Percentiles rank a stretch among this genome's conserved stretches.
These are phyloP conservation scores for Troglohyphantes excavatus DNA, from an alignment of 2,888 invertebrate genomes.

Conservation along the genomic window DNA sequence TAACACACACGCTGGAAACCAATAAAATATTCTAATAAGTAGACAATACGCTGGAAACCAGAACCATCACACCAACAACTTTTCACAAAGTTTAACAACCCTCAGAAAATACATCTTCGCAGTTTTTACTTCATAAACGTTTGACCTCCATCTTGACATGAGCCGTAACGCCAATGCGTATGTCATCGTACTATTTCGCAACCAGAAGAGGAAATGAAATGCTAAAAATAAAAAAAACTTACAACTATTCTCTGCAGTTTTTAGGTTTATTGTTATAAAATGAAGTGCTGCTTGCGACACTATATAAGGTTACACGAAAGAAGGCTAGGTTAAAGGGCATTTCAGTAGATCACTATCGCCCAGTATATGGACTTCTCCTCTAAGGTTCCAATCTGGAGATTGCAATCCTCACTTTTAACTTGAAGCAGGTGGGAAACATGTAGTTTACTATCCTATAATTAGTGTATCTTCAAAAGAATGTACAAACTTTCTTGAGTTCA, in stretches of 20 bases:
- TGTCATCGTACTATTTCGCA: not conserved
- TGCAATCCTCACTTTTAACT: not conserved
- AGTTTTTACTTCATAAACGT: not conserved
- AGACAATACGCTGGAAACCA: not conserved
- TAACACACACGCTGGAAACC: no score
- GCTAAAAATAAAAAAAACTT: no score
- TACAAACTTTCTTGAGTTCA: no score
- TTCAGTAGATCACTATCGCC: not conserved
- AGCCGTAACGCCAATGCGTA: not conserved
- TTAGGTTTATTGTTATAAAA: not conserved
- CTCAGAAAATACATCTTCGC: no score
- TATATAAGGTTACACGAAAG: not conserved
- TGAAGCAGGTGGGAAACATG: not conserved
- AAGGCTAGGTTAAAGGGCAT: not conserved
- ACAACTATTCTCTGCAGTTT: not conserved
- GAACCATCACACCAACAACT: no score
- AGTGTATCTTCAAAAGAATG: no score
- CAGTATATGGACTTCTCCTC: not conserved
- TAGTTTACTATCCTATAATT: no score
- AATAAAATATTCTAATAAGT: not conserved
- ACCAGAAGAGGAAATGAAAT: not conserved
- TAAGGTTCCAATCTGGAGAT: not conserved
- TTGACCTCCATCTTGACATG: not conserved
- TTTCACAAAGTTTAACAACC: no score
- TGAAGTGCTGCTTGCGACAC: not conserved